Conservation (phyloP, 2,113 vertebrate species). For the Xiphophorus maculatus region DNA sequence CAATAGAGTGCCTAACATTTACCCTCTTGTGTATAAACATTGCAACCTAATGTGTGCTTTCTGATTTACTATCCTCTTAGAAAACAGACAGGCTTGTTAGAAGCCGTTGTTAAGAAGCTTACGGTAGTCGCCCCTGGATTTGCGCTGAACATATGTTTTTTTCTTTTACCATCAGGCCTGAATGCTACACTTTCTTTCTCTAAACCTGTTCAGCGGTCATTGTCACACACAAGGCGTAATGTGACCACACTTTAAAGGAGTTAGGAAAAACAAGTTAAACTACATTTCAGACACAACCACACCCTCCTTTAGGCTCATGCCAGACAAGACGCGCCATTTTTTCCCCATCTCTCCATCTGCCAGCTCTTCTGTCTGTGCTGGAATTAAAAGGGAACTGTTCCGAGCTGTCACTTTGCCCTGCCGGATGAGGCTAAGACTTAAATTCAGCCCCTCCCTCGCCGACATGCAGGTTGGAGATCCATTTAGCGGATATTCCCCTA, state of each 20-base stretch:
- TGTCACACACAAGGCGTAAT: constrained; percentile 37
- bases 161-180: constrained; percentile 17
- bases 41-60: constrained; percentile 31
- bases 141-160: constrained; percentile 14
- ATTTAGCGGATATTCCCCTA: constrained; percentile 62
- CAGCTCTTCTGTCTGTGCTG: constrained; percentile 1
- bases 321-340: constrained; percentile 16
- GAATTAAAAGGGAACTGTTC: constrained; percentile 25
- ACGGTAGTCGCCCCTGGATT: constrained; percentile 17
- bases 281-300: constrained; percentile 62
- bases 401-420: constrained; percentile 33
- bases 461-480: constrained; percentile 60
- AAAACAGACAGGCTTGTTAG: constrained; percentile 23
- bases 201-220: constrained; percentile 59
- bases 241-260: constrained; percentile 36
- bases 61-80: constrained; percentile 52
- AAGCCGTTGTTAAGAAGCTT: constrained; percentile 49
- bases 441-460: constrained; percentile 40
- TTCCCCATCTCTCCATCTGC: not conserved
- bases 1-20: constrained; percentile 1
- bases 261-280: constrained; percentile 71
- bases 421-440: constrained; percentile 42
- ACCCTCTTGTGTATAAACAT: not conserved
- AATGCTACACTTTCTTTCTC: constrained; percentile 32
- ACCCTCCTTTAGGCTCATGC: constrained; percentile 3